Evolutionary conservation across 2,113 vertebrate species (phyloP).

Genomic region (Rhinolophus sinicus): DNA sequence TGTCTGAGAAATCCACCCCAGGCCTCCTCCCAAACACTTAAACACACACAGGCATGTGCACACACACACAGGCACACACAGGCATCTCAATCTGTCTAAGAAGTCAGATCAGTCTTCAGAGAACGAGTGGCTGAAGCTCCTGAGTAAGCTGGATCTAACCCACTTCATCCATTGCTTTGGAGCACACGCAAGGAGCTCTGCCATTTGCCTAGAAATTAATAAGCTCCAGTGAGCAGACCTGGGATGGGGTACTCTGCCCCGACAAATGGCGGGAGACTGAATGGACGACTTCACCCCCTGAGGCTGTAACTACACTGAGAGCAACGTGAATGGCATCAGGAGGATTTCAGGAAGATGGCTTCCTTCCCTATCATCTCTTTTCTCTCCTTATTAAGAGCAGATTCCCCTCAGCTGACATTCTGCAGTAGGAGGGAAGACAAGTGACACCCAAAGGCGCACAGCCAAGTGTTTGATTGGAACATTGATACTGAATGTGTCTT

Average conservation of each 20-base stretch:
- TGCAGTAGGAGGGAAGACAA: constrained; percentile 71
- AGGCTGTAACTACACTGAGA: not conserved
- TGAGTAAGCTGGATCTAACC: not conserved
- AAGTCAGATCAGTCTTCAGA: not conserved
- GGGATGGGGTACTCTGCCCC: not conserved
- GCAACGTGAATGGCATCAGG: not conserved
- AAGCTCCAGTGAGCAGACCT: not conserved
- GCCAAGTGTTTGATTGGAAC: constrained; percentile 81
- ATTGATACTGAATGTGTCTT: constrained; percentile 59
- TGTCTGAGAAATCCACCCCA: not conserved
- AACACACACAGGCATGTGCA: not conserved
- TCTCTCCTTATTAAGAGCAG: constrained; percentile 56
- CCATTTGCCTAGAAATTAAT: not conserved
- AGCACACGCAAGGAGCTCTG: not conserved
- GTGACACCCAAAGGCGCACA: constrained; percentile 73
- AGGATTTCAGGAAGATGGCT: not conserved
- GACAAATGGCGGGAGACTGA: not conserved
- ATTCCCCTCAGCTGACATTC: constrained; percentile 69
- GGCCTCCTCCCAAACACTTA: not conserved
- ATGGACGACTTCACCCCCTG: not conserved
- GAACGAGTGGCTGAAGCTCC: not conserved
- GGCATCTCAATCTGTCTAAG: not conserved
- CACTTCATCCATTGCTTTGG: not conserved
- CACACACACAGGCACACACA: not conserved
- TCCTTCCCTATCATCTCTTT: not conserved